These are phyloP conservation scores for Autographa pulchrina DNA, from an alignment of 2,888 invertebrate species.

Conservation along the genomic window DNA sequence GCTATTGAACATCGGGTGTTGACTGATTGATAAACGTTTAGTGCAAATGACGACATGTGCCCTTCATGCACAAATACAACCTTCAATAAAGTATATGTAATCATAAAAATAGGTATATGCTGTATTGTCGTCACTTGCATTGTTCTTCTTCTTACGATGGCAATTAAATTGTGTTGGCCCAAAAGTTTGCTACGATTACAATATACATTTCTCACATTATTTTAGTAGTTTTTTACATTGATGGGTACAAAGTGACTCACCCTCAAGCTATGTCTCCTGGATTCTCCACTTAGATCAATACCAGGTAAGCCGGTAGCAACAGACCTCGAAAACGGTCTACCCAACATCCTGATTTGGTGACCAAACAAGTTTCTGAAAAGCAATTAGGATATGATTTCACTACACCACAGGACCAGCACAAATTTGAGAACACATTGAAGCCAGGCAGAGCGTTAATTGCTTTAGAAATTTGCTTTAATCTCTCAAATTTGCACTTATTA, in stretches of 20 bases:
- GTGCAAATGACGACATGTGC: too few species aligned
- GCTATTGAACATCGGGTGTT: not conserved
- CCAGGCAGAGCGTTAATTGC: conserved; percentile 79
- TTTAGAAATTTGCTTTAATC: conserved; percentile 61
- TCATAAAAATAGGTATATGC: too few species aligned
- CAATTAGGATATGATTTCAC: conserved; percentile 67
- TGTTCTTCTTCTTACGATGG: too few species aligned
- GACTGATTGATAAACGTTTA: too few species aligned
- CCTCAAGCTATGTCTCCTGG: conserved; percentile 89
- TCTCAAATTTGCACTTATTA: conserved; percentile 76
- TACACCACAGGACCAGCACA: conserved; percentile 75
- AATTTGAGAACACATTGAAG: conserved; percentile 76
- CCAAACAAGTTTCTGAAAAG: conserved; percentile 91
- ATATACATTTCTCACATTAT: too few species aligned
- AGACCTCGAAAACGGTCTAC: conserved; percentile 91
- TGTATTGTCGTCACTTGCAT: too few species aligned
- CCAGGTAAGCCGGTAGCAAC: conserved; percentile 90
- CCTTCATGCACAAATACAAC: too few species aligned
- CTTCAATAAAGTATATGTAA: too few species aligned
- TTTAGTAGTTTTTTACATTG: too few species aligned
- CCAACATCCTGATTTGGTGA: conserved; percentile 91
- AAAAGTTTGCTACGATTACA: too few species aligned
- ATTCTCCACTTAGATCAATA: conserved; percentile 86
- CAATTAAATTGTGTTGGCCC: too few species aligned
- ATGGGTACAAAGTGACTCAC: conserved; percentile 73